Conservation (phyloP, 2,113 vertebrate species). For the Etheostoma cragini region DNA sequence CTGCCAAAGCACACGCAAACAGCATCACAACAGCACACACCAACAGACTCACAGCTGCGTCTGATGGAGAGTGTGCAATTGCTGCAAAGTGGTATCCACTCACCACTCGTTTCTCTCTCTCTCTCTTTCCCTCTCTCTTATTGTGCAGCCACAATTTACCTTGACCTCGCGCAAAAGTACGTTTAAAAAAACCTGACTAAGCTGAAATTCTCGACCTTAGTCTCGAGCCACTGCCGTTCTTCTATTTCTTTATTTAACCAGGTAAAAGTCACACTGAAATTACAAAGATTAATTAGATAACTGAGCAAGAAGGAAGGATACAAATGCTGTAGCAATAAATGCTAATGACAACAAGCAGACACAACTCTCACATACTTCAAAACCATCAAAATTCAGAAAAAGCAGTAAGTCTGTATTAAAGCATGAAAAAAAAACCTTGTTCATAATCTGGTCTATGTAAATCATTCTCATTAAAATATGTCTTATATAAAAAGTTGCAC, state of each 20-base stretch:
- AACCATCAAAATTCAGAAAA: background rate
- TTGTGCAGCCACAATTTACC: background rate
- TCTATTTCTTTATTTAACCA: background rate
- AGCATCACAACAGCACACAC: constrained; percentile 8
- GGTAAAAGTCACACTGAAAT: background rate
- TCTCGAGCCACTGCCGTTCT: background rate
- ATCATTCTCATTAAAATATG: background rate
- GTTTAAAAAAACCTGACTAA: background rate
- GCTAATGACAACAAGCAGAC: background rate
- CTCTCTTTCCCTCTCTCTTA: too few relatives aligned
- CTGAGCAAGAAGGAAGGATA: background rate
- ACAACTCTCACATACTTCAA: background rate
- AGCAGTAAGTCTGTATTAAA: background rate
- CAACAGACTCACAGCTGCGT: constrained; percentile 27
- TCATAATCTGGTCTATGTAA: background rate
- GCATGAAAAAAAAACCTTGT: background rate
- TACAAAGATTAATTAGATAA: background rate
- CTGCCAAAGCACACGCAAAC: constrained; percentile 14
- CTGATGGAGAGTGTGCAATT: constrained; percentile 7
- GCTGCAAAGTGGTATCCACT: constrained; percentile 12
- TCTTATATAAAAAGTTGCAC: background rate
- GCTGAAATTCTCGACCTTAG: background rate
- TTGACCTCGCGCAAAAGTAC: too few relatives aligned
- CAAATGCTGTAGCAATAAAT: background rate
- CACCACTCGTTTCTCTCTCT: background rate